Base-by-base conservation (phyloP, 2,797 vertebrate species). In the Melanotaenia maccullochi region DNA sequence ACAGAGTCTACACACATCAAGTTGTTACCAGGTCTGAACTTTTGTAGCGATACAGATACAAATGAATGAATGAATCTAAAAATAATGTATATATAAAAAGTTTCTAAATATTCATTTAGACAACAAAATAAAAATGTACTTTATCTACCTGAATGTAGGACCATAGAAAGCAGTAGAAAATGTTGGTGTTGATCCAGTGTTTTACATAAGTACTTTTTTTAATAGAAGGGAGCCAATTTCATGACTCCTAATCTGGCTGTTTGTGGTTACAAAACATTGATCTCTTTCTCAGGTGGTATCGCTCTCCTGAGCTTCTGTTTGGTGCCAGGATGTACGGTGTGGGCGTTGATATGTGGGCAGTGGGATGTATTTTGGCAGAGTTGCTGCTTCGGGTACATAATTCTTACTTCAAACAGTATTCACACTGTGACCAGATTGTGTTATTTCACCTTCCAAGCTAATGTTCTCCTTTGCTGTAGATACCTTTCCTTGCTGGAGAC, bases 311-410 rank as follows among this genome's bases (percentile, higher is more conserved):
- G 88, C 94, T 99, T 20, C 82, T 99, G 28, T 99, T 99, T 88
- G 98, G 98, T 69, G 95, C 97, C 76, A 96, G 95, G 90, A 99
- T 99, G 96, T 99, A 99, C 24, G 97, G 97, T 30, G 97, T 99
- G 24, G 97, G 97, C 36, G 97, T 99, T 2, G 97, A 99, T 88
- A 98, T 98, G 97, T 99, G 98, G 98, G 97, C 98, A 75, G 97
- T 99, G 60, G 97, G 98, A 67, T 99, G 97, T 88, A 99, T 99
- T 89, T 91, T 99, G 85, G 97, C 97, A 61, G 98, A 99, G 82
- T 82, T 99, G 61, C 96, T 99, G 18, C 96, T 99, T 38, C 91
- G 97, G 93, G 98, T 99, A 93, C 35, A 68, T 42, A 74, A 65
- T 60, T 44, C 9, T 71, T 36, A 55, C 44, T 61, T 82, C 20